These are phyloP conservation scores for Syrrhaptes paradoxus DNA, from an alignment of 2,113 vertebrate genomes.

Conservation along the genomic window DNA sequence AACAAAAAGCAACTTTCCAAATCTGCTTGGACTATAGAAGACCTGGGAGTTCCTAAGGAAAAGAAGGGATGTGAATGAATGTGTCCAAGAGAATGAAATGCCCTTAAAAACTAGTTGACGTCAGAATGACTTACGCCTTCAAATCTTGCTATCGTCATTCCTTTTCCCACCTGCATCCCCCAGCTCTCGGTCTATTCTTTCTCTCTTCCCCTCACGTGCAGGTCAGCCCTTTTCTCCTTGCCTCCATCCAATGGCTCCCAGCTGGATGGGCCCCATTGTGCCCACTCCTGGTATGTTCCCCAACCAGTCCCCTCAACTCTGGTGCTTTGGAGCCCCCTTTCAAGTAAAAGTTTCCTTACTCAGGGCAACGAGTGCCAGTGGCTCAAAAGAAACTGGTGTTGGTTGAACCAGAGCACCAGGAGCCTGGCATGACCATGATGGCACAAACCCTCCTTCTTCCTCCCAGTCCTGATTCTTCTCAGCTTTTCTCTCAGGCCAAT, in stretches of 20 bases:
- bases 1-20: not conserved
- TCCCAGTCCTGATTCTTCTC: not conserved
- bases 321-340: not conserved
- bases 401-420: not conserved
- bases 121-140: not conserved
- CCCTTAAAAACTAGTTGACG: not conserved
- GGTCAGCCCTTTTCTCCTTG: not conserved
- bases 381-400: not conserved
- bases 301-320: accelerated
- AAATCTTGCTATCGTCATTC: not conserved
- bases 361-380: accelerated
- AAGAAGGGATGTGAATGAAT: not conserved
- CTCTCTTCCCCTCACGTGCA: not conserved
- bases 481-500: not conserved
- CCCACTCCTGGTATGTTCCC: accelerated
- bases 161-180: not conserved
- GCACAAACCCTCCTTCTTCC: not conserved
- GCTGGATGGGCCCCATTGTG: not conserved
- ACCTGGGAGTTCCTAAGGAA: not conserved
- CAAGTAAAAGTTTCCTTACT: not conserved
- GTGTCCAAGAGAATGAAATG: not conserved
- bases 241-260: accelerated
- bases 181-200: not conserved
- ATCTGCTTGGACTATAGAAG: not conserved
- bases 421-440: accelerated